These are phyloP conservation scores for Drosophila quinaria DNA, from an alignment of 2,888 invertebrate genomes.

Conservation along the genomic window DNA sequence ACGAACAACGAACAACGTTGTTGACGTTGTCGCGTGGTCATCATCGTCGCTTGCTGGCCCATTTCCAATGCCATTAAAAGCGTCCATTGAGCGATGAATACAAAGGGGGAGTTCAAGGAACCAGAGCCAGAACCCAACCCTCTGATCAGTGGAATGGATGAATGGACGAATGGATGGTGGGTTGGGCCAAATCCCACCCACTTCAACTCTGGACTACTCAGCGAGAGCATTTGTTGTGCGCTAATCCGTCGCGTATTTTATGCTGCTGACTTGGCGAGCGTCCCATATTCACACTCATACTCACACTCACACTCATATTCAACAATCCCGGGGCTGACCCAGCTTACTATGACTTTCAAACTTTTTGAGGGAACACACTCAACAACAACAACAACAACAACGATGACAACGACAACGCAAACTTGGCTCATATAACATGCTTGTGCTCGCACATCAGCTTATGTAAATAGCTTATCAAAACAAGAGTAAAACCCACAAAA, in stretches of 20 bases:
- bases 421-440: constrained; percentile 65
- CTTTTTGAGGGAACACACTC: constrained; percentile 16
- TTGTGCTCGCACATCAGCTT: constrained; percentile 62
- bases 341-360: constrained; percentile 57
- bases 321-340: constrained; percentile 41
- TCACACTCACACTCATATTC: constrained; percentile 29
- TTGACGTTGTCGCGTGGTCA: constrained; percentile 53
- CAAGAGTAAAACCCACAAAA: constrained; percentile 44
- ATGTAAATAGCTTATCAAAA: constrained; percentile 75
- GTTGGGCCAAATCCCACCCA: background rate
- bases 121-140: background rate
- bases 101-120: constrained; percentile 42
- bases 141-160: constrained; percentile 1
- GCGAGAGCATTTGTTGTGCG: constrained; percentile 57
- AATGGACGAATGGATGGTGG: background rate
- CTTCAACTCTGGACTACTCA: background rate
- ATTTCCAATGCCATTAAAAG: constrained; percentile 79
- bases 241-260: constrained; percentile 78
- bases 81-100: constrained; percentile 66
- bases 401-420: constrained; percentile 24
- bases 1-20: constrained; percentile 15
- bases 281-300: constrained; percentile 26
- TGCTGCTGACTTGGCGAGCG: constrained; percentile 60
- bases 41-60: constrained; percentile 59
- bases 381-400: constrained; percentile 11